phyloP scores from a whole-genome alignment of 2,888 invertebrate genomes.

The Lasioglossum lativentre region DNA sequence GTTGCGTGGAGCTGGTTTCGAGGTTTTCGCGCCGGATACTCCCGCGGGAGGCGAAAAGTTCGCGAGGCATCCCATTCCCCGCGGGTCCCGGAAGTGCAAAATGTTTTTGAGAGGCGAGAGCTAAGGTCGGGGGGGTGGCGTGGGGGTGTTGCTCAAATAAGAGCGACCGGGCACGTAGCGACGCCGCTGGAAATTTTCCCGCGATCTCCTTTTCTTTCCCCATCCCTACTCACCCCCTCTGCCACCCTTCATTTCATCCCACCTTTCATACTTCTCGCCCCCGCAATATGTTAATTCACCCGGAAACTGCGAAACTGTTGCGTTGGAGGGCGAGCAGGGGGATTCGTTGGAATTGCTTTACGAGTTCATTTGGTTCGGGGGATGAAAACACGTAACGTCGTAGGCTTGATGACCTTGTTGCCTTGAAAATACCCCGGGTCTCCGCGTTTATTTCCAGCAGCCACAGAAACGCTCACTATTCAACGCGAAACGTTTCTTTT shows the following conservation, averaged over 20 bases:
- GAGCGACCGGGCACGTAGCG: conserved; percentile 26
- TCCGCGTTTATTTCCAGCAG: background rate
- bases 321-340: background rate
- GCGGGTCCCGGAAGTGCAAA: conserved; percentile 57
- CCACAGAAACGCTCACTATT: background rate
- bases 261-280: background rate
- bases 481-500: background rate
- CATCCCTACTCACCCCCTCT: too few species aligned
- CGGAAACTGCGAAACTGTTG: conserved; percentile 6
- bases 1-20: conserved; percentile 31
- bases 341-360: conserved; percentile 2
- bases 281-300: conserved; percentile 26
- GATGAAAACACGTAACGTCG: conserved; percentile 19
- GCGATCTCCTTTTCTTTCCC: background rate
- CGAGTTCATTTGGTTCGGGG: conserved; percentile 24
- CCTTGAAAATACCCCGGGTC: background rate
- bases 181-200: conserved; percentile 24
- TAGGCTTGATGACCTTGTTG: conserved; percentile 5
- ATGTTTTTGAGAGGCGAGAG: conserved; percentile 63
- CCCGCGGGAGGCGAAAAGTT: conserved; percentile 57
- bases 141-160: conserved; percentile 29
- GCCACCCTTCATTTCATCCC: background rate
- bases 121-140: conserved; percentile 39
- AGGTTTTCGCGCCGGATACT: conserved; percentile 57
- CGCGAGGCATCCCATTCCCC: conserved; percentile 53